Conservation (phyloP, 2,888 invertebrate genomes). For the Parnassius apollo region DNA sequence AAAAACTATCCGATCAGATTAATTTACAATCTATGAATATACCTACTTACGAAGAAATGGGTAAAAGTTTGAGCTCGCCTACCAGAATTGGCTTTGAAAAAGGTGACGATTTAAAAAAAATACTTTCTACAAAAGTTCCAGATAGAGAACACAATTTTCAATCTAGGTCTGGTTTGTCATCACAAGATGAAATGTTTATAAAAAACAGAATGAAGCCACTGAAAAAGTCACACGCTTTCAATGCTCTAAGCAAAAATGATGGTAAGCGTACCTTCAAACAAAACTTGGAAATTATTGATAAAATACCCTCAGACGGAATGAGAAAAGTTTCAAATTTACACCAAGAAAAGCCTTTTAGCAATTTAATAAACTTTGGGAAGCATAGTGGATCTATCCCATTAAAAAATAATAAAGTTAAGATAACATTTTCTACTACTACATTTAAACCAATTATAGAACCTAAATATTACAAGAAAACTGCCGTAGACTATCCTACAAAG, state of each 20-base stretch:
- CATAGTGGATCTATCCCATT: conserved; percentile 26
- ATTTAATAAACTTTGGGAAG: conserved; percentile 18
- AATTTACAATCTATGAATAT: conserved; percentile 33
- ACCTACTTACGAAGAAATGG: conserved; percentile 23
- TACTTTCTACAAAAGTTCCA: background rate
- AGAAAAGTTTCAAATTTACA: conserved; percentile 16
- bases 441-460: conserved; percentile 15
- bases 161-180: background rate
- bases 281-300: background rate
- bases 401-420: conserved; percentile 41
- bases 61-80: conserved; percentile 9
- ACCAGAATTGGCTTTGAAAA: conserved; percentile 22
- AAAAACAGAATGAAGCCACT: background rate
- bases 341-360: conserved; percentile 1
- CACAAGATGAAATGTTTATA: background rate
- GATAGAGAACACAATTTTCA: background rate
- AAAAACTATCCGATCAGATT: conserved; percentile 45
- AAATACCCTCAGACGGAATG: background rate
- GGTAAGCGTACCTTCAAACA: background rate
- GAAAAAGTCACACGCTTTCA: background rate
- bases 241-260: background rate
- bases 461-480: conserved; percentile 9
- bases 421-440: conserved; percentile 39
- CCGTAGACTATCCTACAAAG: conserved; percentile 27
- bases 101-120: background rate